A percentile compares a stretch with the other conserved stretches of the same genome.
phyloP scores from a whole-genome alignment of 2,113 vertebrate species.

The Campylomormyrus numenius region DNA sequence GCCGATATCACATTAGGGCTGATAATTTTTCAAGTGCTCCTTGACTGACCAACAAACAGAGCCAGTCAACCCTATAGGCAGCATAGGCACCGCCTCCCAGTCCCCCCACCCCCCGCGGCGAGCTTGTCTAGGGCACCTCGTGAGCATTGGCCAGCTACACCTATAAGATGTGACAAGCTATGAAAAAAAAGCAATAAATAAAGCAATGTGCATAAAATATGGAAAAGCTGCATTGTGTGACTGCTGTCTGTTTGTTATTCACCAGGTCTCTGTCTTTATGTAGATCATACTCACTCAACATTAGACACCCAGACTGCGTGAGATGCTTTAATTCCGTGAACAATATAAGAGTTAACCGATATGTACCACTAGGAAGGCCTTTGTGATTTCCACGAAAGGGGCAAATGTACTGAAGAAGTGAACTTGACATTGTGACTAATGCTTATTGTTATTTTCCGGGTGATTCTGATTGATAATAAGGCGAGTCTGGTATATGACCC shows the following conservation, averaged over 20 bases:
- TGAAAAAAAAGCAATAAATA: not conserved
- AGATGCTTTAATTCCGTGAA: not conserved
- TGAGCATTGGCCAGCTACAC: not conserved
- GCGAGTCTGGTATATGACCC: not conserved
- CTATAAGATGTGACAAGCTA: not conserved
- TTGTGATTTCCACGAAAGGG: not conserved
- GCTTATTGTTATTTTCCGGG: not conserved
- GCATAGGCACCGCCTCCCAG: not conserved
- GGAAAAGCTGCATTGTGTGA: not conserved
- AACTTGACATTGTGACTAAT: conserved; percentile 4
- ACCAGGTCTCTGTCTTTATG: not conserved
- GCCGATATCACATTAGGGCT: not conserved
- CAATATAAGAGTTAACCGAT: not conserved
- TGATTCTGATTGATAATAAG: not conserved
- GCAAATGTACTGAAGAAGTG: not conserved
- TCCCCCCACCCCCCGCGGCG: not conserved
- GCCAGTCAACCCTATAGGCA: not conserved
- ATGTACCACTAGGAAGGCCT: not conserved
- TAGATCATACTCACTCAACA: not conserved
- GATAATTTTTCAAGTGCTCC: not conserved
- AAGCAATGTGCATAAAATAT: not conserved
- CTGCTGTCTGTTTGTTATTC: not conserved
- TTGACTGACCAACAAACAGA: not conserved
- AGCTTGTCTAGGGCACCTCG: not conserved
- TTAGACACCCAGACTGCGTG: not conserved